These are phyloP conservation scores for Diplosoma virens DNA, from an alignment of 23 tunicate species.

Conservation along the genomic window DNA sequence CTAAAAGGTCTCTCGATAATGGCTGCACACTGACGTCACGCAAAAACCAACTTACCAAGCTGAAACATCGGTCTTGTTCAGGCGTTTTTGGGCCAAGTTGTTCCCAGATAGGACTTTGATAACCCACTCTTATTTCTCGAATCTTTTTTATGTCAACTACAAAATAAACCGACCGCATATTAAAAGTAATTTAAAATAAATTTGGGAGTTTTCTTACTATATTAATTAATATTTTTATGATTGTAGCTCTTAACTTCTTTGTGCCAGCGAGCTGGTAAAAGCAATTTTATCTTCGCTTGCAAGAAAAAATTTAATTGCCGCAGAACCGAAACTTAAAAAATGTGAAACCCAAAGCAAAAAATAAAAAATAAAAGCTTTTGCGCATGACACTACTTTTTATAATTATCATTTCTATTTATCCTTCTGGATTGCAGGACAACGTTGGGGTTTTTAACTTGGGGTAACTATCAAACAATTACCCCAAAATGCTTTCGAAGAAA, in stretches of 20 bases:
- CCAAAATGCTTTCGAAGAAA: too few species aligned
- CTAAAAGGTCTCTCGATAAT: too few species aligned
- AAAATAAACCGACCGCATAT: background rate
- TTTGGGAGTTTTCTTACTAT: background rate
- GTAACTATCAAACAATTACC: too few species aligned
- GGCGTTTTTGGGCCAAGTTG: slow-evolving; percentile 39
- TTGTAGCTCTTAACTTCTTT: background rate
- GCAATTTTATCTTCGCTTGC: background rate
- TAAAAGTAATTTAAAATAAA: background rate
- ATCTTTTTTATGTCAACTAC: slow-evolving; percentile 62
- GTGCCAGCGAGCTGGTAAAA: background rate
- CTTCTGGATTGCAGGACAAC: too few species aligned
- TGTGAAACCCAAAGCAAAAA: too few species aligned
- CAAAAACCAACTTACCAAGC: slow-evolving; percentile 38
- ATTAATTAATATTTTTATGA: background rate
- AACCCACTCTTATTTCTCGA: slow-evolving; percentile 39
- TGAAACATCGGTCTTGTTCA: slow-evolving; percentile 39
- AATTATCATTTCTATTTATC: too few species aligned
- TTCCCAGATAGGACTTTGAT: slow-evolving; percentile 46
- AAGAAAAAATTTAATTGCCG: background rate
- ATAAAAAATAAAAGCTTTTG: too few species aligned
- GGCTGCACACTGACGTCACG: too few species aligned
- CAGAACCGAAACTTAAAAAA: too few species aligned
- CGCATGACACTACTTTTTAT: too few species aligned
- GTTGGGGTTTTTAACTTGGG: too few species aligned